Evolutionary conservation across 1,140 invertebrate genomes (phyloP).

Genomic region (Helicoverpa armigera): DNA sequence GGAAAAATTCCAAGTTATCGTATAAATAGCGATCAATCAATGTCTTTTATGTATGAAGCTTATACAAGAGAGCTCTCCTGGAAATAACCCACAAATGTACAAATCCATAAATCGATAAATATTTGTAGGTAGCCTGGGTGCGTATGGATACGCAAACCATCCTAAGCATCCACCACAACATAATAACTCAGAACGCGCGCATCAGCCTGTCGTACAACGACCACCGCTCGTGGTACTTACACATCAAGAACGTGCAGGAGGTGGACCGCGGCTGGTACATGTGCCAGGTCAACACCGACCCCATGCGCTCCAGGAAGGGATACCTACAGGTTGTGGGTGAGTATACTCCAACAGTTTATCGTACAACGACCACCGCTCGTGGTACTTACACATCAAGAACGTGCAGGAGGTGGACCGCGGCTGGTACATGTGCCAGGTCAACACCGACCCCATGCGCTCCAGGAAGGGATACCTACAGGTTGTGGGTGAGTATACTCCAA

Average conservation of each 20-base stretch:
- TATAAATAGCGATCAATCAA: too few species aligned
- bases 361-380: slow-evolving; percentile 84
- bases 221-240: slow-evolving; percentile 95
- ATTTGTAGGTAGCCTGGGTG: slow-evolving; percentile 94
- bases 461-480: slow-evolving; percentile 95
- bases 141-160: slow-evolving; percentile 96
- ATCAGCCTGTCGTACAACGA: slow-evolving; percentile 95
- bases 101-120: background rate
- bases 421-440: slow-evolving; percentile 95
- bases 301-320: slow-evolving; percentile 93
- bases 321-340: slow-evolving; percentile 96
- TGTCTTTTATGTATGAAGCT: too few species aligned
- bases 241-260: slow-evolving; percentile 93
- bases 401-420: slow-evolving; percentile 93
- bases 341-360: slow-evolving; percentile 64
- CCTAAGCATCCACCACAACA: slow-evolving; percentile 95
- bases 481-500: slow-evolving; percentile 89
- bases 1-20: too few species aligned
- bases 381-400: slow-evolving; percentile 94
- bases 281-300: slow-evolving; percentile 95
- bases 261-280: slow-evolving; percentile 94
- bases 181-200: slow-evolving; percentile 95
- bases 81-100: background rate
- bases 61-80: too few species aligned
- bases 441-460: slow-evolving; percentile 95